A percentile compares a stretch with the other conserved stretches of the same genome.
Evolutionary conservation across 2,797 vertebrate genomes (phyloP).

Genomic region (Sparus aurata): DNA sequence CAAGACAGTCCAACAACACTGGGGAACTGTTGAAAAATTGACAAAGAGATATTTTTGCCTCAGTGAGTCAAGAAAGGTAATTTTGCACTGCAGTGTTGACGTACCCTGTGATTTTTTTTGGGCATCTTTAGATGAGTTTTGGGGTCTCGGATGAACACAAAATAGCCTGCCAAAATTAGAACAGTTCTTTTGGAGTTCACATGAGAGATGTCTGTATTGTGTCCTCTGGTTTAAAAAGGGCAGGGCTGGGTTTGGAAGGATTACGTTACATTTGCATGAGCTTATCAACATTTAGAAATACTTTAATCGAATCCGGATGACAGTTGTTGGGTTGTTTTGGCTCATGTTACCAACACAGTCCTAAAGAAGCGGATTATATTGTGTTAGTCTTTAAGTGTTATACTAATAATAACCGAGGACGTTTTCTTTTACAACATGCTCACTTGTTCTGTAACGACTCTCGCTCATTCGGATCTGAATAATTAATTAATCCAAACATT

Average conservation of each 20-base stretch:
- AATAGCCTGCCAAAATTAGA: neutral
- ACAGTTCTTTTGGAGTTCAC: neutral
- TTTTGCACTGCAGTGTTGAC: conserved; percentile 3
- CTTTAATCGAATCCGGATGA: neutral
- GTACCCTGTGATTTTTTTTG: neutral
- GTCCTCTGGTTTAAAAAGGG: neutral
- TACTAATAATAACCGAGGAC: neutral
- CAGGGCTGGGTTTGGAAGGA: too few relatives aligned
- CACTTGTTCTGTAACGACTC: too few relatives aligned
- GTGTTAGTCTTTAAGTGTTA: neutral
- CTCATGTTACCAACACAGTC: neutral
- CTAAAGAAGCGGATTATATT: too few relatives aligned
- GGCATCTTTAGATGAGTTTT: neutral
- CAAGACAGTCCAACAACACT: neutral
- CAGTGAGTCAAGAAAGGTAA: conserved; percentile 5
- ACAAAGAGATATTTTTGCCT: conserved; percentile 10
- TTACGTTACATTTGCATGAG: too few relatives aligned
- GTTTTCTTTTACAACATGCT: neutral
- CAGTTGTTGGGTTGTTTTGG: neutral
- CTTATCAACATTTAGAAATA: neutral
- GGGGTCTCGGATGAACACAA: neutral
- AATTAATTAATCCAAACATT: neutral
- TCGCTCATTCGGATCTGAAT: neutral
- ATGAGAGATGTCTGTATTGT: neutral
- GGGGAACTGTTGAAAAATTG: neutral